A percentile compares a stretch with the other conserved stretches of the same genome.
Evolutionary conservation across 2,113 vertebrate species (phyloP).

Genomic region (Cygnus buccinator): DNA sequence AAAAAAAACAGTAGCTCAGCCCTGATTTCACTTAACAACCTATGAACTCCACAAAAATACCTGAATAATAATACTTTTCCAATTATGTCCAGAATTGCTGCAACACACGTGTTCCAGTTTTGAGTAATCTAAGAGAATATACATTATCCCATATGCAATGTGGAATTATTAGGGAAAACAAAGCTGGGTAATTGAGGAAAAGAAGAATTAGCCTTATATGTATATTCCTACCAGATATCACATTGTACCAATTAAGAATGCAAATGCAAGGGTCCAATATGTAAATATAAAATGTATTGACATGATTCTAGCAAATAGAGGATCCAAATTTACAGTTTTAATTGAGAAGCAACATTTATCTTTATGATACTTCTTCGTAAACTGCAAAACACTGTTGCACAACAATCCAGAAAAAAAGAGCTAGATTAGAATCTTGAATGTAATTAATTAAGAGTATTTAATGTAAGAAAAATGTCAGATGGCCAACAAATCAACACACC

Average conservation of each 20-base stretch:
- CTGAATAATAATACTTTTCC: not conserved
- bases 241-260: not conserved
- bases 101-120: not conserved
- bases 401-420: not conserved
- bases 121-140: not conserved
- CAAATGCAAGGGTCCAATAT: not conserved
- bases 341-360: not conserved
- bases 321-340: not conserved
- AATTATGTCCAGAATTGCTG: rapidly evolving
- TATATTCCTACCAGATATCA: not conserved
- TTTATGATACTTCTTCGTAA: not conserved
- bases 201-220: not conserved
- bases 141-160: not conserved
- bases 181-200: rapidly evolving
- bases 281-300: not conserved
- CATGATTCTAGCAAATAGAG: not conserved
- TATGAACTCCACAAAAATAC: not conserved
- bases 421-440: not conserved
- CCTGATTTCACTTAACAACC: not conserved
- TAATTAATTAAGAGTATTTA: not conserved
- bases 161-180: not conserved
- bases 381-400: not conserved
- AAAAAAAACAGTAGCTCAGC: not conserved
- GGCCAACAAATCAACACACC: not conserved
- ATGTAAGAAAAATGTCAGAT: not conserved